Percentiles rank a stretch among this genome's conserved stretches.
These are phyloP conservation scores for Zapus hudsonius DNA, from an alignment of 2,113 vertebrate species.

Conservation along the genomic window DNA sequence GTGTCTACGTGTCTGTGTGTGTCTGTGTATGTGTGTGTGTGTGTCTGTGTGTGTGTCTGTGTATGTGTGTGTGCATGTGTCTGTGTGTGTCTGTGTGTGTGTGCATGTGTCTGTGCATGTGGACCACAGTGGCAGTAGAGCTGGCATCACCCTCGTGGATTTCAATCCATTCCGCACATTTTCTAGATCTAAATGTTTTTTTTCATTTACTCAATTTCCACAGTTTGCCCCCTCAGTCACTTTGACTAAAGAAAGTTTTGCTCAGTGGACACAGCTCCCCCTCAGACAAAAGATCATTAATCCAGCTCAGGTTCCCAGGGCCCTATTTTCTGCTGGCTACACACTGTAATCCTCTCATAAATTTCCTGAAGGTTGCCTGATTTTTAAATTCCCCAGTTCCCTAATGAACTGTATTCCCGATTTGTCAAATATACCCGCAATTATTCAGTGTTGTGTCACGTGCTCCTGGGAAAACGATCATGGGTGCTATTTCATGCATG, in stretches of 20 bases:
- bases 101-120: not conserved
- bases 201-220: not conserved
- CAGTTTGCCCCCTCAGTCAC: not conserved
- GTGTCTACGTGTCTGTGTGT: too few species aligned
- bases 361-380: conserved; percentile 56
- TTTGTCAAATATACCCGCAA: conserved; percentile 28
- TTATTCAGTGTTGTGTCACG: conserved; percentile 38
- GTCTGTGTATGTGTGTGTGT: too few species aligned
- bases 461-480: not conserved
- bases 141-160: not conserved
- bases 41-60: too few species aligned
- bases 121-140: not conserved
- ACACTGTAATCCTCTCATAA: conserved; percentile 52
- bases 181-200: not conserved
- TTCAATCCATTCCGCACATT: not conserved
- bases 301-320: not conserved
- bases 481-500: not conserved
- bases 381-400: conserved; percentile 54
- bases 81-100: conserved; percentile 31
- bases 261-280: not conserved
- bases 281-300: not conserved
- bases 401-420: conserved; percentile 36
- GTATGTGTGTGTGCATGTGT: too few species aligned
- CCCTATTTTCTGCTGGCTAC: conserved; percentile 43
- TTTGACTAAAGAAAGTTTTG: conserved; percentile 39